A percentile compares a stretch with the other conserved stretches of the same genome.
These are phyloP conservation scores for Perizoma affinitatum DNA, from an alignment of 2,888 invertebrate species.

Conservation along the genomic window DNA sequence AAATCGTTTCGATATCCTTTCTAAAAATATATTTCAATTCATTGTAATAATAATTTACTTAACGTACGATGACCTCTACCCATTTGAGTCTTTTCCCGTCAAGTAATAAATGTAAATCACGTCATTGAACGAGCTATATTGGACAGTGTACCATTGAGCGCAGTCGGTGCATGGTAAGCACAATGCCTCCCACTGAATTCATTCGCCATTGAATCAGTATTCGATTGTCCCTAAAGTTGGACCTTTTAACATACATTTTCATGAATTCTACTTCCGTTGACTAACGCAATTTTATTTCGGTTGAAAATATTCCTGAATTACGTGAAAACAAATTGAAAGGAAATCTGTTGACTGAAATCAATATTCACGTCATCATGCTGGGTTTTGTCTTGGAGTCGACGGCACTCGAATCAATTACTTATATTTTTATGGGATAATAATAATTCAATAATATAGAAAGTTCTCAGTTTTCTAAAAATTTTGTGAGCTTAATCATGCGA, in stretches of 20 bases:
- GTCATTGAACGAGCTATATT: constrained; percentile 64
- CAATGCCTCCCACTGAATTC: constrained; percentile 67
- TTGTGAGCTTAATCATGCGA: constrained; percentile 48
- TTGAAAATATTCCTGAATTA: constrained; percentile 25
- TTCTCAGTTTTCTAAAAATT: constrained; percentile 46
- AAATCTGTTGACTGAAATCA: constrained; percentile 24
- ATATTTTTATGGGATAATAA: constrained; percentile 32
- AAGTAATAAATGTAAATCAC: constrained; percentile 75
- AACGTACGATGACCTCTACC: not conserved
- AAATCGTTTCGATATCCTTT: too few relatives aligned
- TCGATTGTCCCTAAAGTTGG: constrained; percentile 65
- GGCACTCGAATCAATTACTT: constrained; percentile 25
- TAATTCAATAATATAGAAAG: constrained; percentile 37
- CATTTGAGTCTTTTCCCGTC: constrained; percentile 47
- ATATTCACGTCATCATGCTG: constrained; percentile 29
- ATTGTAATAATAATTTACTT: not conserved
- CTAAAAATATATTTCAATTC: too few relatives aligned
- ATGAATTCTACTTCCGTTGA: constrained; percentile 44
- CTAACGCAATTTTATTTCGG: constrained; percentile 36
- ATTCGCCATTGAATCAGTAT: constrained; percentile 70
- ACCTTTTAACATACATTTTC: constrained; percentile 58
- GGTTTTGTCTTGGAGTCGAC: constrained; percentile 24
- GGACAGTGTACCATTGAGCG: constrained; percentile 63
- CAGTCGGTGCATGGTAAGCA: constrained; percentile 69
- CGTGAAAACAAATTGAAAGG: constrained; percentile 23